Conservation (phyloP, 2,113 vertebrate genomes). For the Tupaia tana region DNA sequence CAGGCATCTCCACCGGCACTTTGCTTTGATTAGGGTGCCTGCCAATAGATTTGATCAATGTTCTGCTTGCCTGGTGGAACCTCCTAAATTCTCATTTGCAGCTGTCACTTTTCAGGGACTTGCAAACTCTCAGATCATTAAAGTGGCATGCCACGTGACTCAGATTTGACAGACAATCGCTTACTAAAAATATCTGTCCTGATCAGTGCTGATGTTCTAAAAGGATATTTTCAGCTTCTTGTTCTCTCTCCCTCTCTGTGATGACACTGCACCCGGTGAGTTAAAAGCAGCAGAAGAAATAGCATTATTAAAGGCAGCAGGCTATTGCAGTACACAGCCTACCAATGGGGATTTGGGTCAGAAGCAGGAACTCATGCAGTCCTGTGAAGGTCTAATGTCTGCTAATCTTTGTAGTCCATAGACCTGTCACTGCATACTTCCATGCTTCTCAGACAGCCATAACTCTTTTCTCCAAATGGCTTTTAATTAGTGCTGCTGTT, state of each 20-base stretch:
- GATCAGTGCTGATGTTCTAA: constrained; percentile 34
- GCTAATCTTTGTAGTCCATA: neutral
- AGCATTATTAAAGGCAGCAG: constrained; percentile 54
- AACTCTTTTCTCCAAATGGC: constrained; percentile 45
- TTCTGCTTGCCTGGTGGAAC: constrained; percentile 52
- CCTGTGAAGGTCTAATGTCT: constrained; percentile 26
- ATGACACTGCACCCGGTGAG: constrained; percentile 68
- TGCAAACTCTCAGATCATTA: constrained; percentile 30
- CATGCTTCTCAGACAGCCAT: neutral
- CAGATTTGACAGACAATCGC: constrained; percentile 47
- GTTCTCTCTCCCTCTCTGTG: constrained; percentile 57
- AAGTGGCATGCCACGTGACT: constrained; percentile 16
- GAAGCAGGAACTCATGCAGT: constrained; percentile 40
- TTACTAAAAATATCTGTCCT: constrained; percentile 63
- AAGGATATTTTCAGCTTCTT: constrained; percentile 69
- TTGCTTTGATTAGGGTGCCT: constrained; percentile 44
- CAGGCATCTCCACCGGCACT: neutral
- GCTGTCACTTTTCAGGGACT: constrained; percentile 47
- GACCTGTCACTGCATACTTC: neutral
- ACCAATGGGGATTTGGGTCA: constrained; percentile 34
- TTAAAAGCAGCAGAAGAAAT: constrained; percentile 71
- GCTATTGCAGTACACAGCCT: neutral
- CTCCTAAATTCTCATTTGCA: constrained; percentile 43
- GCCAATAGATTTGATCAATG: constrained; percentile 62
- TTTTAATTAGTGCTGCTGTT: constrained; percentile 56